phyloP scores from a whole-genome alignment of 2,888 invertebrate species.

The Drosophila niveifrons region DNA sequence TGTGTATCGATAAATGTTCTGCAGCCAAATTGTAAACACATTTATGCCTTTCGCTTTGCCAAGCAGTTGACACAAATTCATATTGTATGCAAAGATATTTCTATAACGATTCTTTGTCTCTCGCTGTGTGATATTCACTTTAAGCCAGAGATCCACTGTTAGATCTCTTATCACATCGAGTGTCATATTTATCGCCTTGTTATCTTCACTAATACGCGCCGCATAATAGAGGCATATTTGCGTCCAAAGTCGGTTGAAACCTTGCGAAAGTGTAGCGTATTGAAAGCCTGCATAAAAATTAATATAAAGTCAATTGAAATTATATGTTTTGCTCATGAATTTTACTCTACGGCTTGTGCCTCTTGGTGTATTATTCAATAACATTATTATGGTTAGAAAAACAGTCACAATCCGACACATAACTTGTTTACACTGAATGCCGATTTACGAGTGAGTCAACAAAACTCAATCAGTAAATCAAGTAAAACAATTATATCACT shows the following conservation, averaged over 20 bases:
- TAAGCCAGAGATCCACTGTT: background rate
- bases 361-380: background rate
- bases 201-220: background rate
- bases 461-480: background rate
- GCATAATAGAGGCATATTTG: background rate
- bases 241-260: background rate
- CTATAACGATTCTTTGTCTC: background rate
- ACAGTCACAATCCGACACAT: background rate
- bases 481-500: background rate
- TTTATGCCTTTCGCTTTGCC: background rate
- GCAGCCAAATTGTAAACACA: background rate
- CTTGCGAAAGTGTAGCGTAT: background rate
- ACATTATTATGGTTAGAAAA: background rate
- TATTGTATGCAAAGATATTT: background rate
- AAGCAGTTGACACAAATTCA: background rate
- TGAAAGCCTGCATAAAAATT: background rate
- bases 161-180: background rate
- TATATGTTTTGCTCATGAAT: background rate
- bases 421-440: background rate
- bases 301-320: background rate
- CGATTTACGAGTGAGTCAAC: background rate
- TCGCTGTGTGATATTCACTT: background rate
- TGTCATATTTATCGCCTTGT: background rate
- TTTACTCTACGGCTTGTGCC: background rate
- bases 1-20: background rate